A percentile compares a stretch with the other conserved stretches of the same genome.
phyloP scores from a whole-genome alignment of 2,888 invertebrate species.

The Athalia circularis region DNA sequence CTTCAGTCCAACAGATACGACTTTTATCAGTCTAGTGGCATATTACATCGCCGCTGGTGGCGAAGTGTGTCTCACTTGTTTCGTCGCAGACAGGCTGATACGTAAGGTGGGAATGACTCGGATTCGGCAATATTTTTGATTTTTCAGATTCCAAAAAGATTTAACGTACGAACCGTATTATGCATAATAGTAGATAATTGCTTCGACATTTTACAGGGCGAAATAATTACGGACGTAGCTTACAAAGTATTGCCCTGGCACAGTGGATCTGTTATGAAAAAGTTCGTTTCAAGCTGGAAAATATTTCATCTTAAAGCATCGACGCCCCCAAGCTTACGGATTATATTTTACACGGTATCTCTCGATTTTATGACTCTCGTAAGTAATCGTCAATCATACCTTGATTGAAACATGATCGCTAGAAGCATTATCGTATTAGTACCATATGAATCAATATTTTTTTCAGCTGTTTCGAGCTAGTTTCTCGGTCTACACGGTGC shows the following conservation, averaged over 20 bases:
- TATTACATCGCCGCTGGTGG: slow-evolving; percentile 1
- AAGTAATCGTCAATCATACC: slow-evolving; percentile 11
- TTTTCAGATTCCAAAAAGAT: background rate
- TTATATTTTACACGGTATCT: slow-evolving; percentile 23
- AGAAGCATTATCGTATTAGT: background rate
- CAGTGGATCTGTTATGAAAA: slow-evolving; percentile 20
- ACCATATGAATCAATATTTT: background rate
- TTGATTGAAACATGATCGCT: background rate
- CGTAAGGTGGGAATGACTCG: slow-evolving; percentile 6
- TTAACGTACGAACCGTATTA: no score
- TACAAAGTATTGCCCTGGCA: slow-evolving; percentile 25
- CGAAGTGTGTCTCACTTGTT: slow-evolving; percentile 19
- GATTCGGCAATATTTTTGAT: background rate
- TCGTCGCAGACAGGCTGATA: slow-evolving; percentile 10
- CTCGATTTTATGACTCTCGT: slow-evolving; percentile 12
- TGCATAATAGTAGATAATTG: background rate
- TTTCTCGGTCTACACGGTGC: slow-evolving; percentile 35
- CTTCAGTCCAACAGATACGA: slow-evolving; percentile 19
- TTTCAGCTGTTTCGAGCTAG: slow-evolving; percentile 25
- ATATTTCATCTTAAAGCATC: slow-evolving; percentile 27
- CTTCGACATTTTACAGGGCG: slow-evolving; percentile 4
- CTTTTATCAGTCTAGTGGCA: slow-evolving; percentile 22
- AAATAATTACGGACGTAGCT: background rate
- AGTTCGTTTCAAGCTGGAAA: slow-evolving; percentile 23
- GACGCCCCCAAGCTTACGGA: slow-evolving; percentile 12